These are phyloP conservation scores for Helicolenus hilgendorfi DNA, from an alignment of 2,797 vertebrate genomes.

Conservation along the genomic window DNA sequence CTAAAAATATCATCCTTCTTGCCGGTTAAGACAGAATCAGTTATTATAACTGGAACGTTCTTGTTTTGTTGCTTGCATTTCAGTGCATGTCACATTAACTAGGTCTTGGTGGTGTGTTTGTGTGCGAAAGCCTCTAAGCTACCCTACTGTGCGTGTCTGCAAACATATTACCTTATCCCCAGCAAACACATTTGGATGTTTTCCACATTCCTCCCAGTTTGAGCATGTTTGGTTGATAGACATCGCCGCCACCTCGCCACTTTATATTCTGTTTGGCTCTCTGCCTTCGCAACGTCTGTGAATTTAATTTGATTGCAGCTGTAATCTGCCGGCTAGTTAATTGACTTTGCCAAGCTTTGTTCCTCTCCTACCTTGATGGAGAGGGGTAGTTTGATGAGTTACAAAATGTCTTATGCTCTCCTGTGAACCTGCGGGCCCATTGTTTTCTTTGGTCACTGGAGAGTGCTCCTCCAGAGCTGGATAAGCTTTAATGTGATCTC, in stretches of 20 bases:
- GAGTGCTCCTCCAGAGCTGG: constrained; percentile 3
- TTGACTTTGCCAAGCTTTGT: constrained; percentile 87
- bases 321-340: constrained; percentile 88
- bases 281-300: constrained; percentile 72
- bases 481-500: constrained; percentile 28
- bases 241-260: constrained; percentile 61
- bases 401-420: constrained; percentile 52
- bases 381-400: constrained; percentile 75
- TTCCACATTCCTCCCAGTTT: constrained; percentile 49
- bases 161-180: constrained; percentile 40
- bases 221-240: constrained; percentile 59
- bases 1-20: not conserved
- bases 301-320: constrained; percentile 89
- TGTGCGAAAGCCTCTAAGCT: not conserved
- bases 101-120: not conserved
- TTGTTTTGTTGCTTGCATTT: not conserved
- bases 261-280: constrained; percentile 80
- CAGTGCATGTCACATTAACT: not conserved
- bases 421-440: constrained; percentile 17
- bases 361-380: constrained; percentile 67
- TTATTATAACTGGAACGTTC: not conserved
- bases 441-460: constrained; percentile 37
- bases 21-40: not conserved
- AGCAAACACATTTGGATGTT: constrained; percentile 55
- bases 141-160: constrained; percentile 1